Evolutionary conservation across 2,888 invertebrate genomes (phyloP), one percentile per base, ranked within the genome.

Genomic region (Conchocele bisecta): DNA sequence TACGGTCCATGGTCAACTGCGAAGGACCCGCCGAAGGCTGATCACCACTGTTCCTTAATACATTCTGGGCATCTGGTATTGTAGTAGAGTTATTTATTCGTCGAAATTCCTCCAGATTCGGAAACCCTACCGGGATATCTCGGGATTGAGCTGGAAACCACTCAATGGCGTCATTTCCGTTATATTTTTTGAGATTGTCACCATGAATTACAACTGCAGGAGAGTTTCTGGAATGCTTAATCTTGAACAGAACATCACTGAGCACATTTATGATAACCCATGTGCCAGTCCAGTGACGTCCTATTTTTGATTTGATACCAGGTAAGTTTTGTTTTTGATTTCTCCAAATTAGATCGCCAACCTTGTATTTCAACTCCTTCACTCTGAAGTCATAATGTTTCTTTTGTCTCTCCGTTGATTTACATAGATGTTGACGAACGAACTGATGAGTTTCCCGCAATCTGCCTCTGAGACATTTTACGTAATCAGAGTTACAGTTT

Each of bases 211-310:
- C 35, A 1, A 61, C 54, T 11, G 68, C 17, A 15, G 59, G 51
- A 17, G 61, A 60, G 29, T 5, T 41, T 3, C 57, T 42, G 13
- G 68, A 56, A 50, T 61, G 56, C 50, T 31, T 53, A 11, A 68
- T 68, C 46, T 46, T 58, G 35, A 53, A 68, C 4, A 54, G 28
- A 22, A 51, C 39, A 26, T 51, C 59, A 46, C 54, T 37, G 11
- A 60, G 51, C 28, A 42, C 35, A 33, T 56, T 44, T 5, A 37
- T 35, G n/a, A 68, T 48, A 35, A 53, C 39, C 56, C 68, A 68
- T 9, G 61, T 60, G 3, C 68, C 68, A 26, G 68, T 61, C 61
- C 68, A 68, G 28, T 68, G 37, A 31, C 60, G 31, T n/a, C 33
- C 29, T 9, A 68, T 24, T 33, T 68, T 61, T 24, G 42, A 13